A percentile compares a stretch with the other conserved stretches of the same genome.
phyloP scores from a whole-genome alignment of 2,888 invertebrate genomes.

The Drosophila anceps region DNA sequence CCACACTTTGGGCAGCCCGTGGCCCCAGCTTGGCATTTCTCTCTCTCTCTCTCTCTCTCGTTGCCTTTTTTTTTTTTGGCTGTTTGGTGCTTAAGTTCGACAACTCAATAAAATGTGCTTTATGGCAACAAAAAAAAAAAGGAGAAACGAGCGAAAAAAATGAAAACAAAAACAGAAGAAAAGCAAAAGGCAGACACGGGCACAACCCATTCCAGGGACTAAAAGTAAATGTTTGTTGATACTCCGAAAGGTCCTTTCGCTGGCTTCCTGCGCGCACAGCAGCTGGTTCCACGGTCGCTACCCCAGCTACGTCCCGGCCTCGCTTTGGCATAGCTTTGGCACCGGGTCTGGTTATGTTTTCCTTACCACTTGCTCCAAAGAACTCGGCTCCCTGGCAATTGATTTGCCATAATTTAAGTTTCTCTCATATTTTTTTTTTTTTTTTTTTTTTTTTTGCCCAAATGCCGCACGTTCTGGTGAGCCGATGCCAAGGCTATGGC shows the following conservation, averaged over 20 bases:
- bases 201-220: slow-evolving; percentile 57
- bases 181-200: slow-evolving; percentile 65
- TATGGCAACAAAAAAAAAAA: slow-evolving; percentile 72
- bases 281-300: slow-evolving; percentile 32
- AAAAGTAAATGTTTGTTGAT: slow-evolving; percentile 66
- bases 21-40: slow-evolving; percentile 42
- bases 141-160: slow-evolving; percentile 22
- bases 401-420: slow-evolving; percentile 84
- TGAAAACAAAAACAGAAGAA: slow-evolving; percentile 45
- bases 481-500: slow-evolving; percentile 41
- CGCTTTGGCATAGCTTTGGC: slow-evolving; percentile 13
- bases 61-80: slow-evolving; percentile 44
- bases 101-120: slow-evolving; percentile 85
- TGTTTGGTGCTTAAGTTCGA: slow-evolving; percentile 79
- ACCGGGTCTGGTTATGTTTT: slow-evolving; percentile 58
- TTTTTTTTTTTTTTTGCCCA: slow-evolving; percentile 21
- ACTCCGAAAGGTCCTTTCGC: slow-evolving; percentile 39
- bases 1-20: slow-evolving; percentile 48
- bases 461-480: slow-evolving; percentile 52
- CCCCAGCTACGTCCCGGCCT: slow-evolving; percentile 6
- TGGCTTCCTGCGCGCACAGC: slow-evolving; percentile 28
- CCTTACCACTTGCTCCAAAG: slow-evolving; percentile 39
- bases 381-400: slow-evolving; percentile 69
- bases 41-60: slow-evolving; percentile 3
- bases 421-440: neutral